Evolutionary conservation across 2,888 invertebrate species (phyloP).

Genomic region (Drosophila setosimentum): DNA sequence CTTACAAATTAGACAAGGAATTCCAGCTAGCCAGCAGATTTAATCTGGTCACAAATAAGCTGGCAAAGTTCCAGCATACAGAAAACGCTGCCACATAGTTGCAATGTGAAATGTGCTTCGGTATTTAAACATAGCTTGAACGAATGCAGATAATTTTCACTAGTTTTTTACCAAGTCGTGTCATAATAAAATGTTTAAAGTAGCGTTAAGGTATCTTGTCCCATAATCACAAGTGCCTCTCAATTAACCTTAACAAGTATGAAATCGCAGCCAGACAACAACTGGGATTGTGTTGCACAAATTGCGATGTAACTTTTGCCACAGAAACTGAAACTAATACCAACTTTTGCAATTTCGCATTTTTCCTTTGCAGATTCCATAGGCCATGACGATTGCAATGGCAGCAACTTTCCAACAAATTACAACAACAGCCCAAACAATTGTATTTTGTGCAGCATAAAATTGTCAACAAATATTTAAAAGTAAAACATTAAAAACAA

Average conservation of each 20-base stretch:
- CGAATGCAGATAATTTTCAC: neutral
- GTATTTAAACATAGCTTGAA: neutral
- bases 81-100: conserved; percentile 8
- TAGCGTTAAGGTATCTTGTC: neutral
- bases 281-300: conserved; percentile 14
- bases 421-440: conserved; percentile 71
- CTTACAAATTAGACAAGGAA: conserved; percentile 43
- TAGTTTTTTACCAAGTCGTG: neutral
- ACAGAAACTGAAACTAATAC: conserved; percentile 58
- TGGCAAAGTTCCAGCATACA: conserved; percentile 7
- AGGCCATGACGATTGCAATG: conserved; percentile 91
- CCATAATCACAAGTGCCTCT: conserved; percentile 22
- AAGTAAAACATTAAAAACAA: conserved; percentile 69
- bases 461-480: conserved; percentile 79
- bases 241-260: conserved; percentile 10
- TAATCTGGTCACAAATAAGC: conserved; percentile 25
- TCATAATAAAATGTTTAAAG: conserved; percentile 4
- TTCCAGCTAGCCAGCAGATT: neutral
- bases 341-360: conserved; percentile 45
- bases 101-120: neutral
- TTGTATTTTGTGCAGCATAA: conserved; percentile 81
- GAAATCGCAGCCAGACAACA: conserved; percentile 10
- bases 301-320: conserved; percentile 29
- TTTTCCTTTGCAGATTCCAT: conserved; percentile 87
- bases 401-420: conserved; percentile 82